These are phyloP conservation scores for Limanda limanda DNA, from an alignment of 2,113 vertebrate species.

Conservation along the genomic window DNA sequence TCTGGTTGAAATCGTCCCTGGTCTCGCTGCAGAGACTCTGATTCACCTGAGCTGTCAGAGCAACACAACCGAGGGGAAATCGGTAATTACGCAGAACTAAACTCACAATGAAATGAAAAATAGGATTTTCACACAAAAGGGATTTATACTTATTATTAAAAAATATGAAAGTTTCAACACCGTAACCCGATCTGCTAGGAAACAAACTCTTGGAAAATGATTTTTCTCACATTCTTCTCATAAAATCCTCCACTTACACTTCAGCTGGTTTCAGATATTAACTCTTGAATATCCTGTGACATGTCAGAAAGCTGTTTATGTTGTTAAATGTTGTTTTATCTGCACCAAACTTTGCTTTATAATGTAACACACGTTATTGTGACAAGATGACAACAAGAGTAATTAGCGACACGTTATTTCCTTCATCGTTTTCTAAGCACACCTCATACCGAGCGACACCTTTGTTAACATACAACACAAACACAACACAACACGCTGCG, in stretches of 20 bases:
- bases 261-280: too few species aligned
- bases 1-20: constrained; percentile 10
- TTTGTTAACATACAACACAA: background rate
- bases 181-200: background rate
- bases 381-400: too few species aligned
- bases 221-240: background rate
- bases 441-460: too few species aligned
- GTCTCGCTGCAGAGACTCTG: constrained; percentile 5
- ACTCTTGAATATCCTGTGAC: too few species aligned
- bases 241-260: too few species aligned
- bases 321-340: too few species aligned
- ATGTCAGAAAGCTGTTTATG: too few species aligned
- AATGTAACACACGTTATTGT: too few species aligned
- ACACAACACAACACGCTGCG: background rate
- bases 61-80: constrained; percentile 14
- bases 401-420: too few species aligned
- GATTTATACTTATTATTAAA: background rate
- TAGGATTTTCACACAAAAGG: background rate
- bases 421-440: background rate
- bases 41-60: constrained; percentile 3
- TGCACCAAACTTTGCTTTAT: too few species aligned
- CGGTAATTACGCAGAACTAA: constrained; percentile 11
- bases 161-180: background rate
- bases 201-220: background rate
- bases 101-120: constrained; percentile 10